Evolutionary conservation across 2,888 invertebrate genomes (phyloP).

Genomic region (Hirudinaria manillensis): DNA sequence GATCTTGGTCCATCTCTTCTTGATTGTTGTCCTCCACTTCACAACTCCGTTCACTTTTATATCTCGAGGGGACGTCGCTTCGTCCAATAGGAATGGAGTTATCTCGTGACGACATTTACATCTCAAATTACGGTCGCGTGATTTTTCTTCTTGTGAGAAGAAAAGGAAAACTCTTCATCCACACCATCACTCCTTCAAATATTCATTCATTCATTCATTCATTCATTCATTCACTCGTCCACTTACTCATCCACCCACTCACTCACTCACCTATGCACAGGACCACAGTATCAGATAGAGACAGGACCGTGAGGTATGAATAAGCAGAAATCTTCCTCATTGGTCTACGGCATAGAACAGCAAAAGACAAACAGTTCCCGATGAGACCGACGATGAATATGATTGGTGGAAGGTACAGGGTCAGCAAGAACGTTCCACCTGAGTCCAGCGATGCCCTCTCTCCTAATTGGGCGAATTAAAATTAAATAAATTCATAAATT

Average conservation of each 20-base stretch:
- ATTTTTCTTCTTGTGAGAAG: no score
- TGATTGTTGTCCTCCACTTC: no score
- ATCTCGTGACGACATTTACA: no score
- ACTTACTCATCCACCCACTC: neutral
- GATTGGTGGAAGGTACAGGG: constrained; percentile 32
- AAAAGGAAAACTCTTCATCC: neutral
- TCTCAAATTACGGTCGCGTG: no score
- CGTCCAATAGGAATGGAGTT: no score
- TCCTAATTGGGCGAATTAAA: neutral
- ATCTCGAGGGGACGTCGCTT: no score
- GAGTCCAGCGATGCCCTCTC: neutral
- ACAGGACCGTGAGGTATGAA: constrained; percentile 32
- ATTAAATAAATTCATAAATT: neutral
- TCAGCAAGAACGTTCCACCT: neutral
- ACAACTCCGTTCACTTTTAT: no score
- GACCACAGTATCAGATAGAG: constrained; percentile 32
- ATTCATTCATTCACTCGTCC: neutral
- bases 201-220: neutral
- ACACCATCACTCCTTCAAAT: neutral
- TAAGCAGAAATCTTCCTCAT: constrained; percentile 34
- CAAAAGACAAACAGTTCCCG: constrained; percentile 32
- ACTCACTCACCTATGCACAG: constrained; percentile 17
- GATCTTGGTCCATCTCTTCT: no score
- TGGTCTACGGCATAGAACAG: constrained; percentile 23
- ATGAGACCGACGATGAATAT: constrained; percentile 30